These are phyloP conservation scores for Bhutanitis thaidina DNA, from an alignment of 2,888 invertebrate species.

Conservation along the genomic window DNA sequence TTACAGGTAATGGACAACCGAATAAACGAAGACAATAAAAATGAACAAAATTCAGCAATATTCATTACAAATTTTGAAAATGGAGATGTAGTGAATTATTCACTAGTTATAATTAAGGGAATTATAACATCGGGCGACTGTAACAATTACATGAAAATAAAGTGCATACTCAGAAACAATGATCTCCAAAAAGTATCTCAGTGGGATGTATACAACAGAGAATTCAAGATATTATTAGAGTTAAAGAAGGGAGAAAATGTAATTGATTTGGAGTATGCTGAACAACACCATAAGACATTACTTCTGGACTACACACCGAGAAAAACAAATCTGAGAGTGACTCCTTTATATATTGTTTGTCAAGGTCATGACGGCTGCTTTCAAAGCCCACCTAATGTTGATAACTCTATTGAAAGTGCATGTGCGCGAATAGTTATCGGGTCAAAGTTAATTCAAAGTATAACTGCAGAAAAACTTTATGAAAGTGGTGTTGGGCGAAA, in stretches of 20 bases:
- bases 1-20: constrained; percentile 78
- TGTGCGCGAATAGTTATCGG: constrained; percentile 87
- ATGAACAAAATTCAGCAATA: constrained; percentile 65
- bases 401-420: constrained; percentile 85
- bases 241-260: constrained; percentile 82
- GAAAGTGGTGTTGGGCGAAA: constrained; percentile 88
- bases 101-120: constrained; percentile 81
- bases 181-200: constrained; percentile 60
- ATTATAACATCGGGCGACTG: constrained; percentile 70
- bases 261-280: constrained; percentile 79
- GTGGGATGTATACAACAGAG: constrained; percentile 83
- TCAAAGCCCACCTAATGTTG: constrained; percentile 82
- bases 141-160: constrained; percentile 60
- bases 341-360: constrained; percentile 92
- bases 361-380: constrained; percentile 89
- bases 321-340: constrained; percentile 81
- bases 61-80: constrained; percentile 81
- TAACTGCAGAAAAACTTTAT: constrained; percentile 92
- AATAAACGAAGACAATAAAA: constrained; percentile 60
- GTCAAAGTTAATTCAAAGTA: constrained; percentile 89
- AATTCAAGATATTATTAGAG: constrained; percentile 85
- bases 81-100: constrained; percentile 81
- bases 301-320: constrained; percentile 79
- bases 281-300: constrained; percentile 62
- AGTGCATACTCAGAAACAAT: constrained; percentile 61